Base-by-base conservation (phyloP, 2,888 invertebrate genomes). In the Chrysina gloriosa region DNA sequence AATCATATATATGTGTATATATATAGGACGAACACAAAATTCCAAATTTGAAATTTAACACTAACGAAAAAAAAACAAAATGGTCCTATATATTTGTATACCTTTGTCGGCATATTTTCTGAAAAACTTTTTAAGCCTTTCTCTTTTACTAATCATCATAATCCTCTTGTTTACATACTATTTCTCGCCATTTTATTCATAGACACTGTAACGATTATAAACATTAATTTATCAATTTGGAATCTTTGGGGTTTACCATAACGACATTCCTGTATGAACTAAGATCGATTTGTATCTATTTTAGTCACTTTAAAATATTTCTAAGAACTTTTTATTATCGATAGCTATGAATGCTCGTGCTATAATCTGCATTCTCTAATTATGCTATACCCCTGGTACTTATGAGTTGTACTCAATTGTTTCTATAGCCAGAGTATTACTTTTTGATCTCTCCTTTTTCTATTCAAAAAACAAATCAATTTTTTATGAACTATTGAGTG, bases 91-190 rank as follows among this genome's bases (percentile, higher is more conserved):
- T n/a, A n/a, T n/a, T n/a, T n/a, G n/a, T n/a, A n/a, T n/a, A n/a
- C n/a, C n/a, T 39, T 39, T 39, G 39, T n/a, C 39, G 9, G 39
- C 39, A 39, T n/a, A n/a, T n/a, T n/a, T n/a, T n/a, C n/a, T n/a
- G n/a, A n/a, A n/a, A n/a, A n/a, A n/a, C n/a, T 36, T 36, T 11
- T n/a, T 36, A 11, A 36, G 14, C 4, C 14, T 36, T 36, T 11
- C 14, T 36, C 36, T 31, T 31, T 31, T 31, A 31, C 9, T 31
- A 31, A 31, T 9, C 31, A 21, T 19, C 19, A 45, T 9, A 45
- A 65, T 69, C 69, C 69, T 69, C 69, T 69, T 69, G 65, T 39
- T 54, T 64, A 65, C 64, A 65, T 61, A 50, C 47, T 65, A 69
- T 50, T 58, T 69, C 65, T 69, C 65, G 56, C 56, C 56, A 69